A percentile compares a stretch with the other conserved stretches of the same genome.
phyloP scores from a whole-genome alignment of 2,888 invertebrate species.

The Campoletis raptor region DNA sequence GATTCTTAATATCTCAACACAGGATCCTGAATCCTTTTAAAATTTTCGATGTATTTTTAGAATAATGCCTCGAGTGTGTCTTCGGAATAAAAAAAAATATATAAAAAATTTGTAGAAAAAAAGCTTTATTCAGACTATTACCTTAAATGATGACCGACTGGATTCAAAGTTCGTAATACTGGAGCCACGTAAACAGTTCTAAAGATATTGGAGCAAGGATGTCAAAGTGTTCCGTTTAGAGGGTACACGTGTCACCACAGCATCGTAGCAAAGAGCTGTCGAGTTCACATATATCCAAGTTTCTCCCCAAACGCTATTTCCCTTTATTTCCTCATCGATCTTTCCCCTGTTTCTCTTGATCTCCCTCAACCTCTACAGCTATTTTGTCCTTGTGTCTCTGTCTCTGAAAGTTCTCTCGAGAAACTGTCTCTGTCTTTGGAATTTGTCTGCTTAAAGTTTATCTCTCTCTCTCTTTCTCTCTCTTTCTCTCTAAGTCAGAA shows the following conservation, averaged over 20 bases:
- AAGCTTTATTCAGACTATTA: no score
- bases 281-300: slow-evolving; percentile 24
- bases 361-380: background rate
- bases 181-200: background rate
- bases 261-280: slow-evolving; percentile 12
- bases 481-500: background rate
- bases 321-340: slow-evolving; percentile 51
- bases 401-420: background rate
- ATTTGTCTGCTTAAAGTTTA: background rate
- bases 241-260: slow-evolving; percentile 16
- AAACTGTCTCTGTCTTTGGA: background rate
- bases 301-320: slow-evolving; percentile 51
- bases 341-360: slow-evolving; percentile 28
- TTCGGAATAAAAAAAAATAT: no score
- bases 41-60: no score
- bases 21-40: no score
- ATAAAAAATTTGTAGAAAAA: no score
- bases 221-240: slow-evolving; percentile 15
- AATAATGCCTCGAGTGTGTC: no score
- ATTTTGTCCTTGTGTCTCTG: slow-evolving; percentile 18
- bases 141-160: background rate
- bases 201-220: background rate
- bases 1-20: no score
- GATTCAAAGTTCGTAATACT: background rate
- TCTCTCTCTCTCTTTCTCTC: no score